Evolutionary conservation across 2,113 vertebrate genomes (phyloP), one percentile per base, ranked within the genome.

Genomic region (Panthera tigris): DNA sequence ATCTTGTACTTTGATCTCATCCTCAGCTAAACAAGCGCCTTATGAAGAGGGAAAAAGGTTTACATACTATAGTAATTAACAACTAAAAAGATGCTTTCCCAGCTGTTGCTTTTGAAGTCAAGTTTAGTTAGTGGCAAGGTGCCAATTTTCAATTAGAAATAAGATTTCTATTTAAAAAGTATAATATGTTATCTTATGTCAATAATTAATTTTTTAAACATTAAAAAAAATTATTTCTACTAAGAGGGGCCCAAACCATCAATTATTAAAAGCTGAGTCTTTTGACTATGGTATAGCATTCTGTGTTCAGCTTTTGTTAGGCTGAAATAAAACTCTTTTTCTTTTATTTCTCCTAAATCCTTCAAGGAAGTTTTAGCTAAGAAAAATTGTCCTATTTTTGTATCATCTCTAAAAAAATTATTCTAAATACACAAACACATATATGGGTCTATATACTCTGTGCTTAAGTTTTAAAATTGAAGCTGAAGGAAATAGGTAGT

Each of bases 101-200:
- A 99, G 98, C 98, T 99, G 98, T 98, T 98, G 98, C 98, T 98
- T 98, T 98, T 98, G 98, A 99, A 98, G 98, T 98, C 96, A 48
- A 97, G 96, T 98, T 98, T 98, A 97, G 97, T 97, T 97, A 93
- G 89, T 98, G 98, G 98, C 98, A 97, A 97, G 96, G 89, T 98
- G 98, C 98, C 98, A 98, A 97, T 97, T 98, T 98, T 98, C 98
- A 98, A 98, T 99, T 98, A 99, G 97, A 98, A 98, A 97, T 95
- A 91, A 98, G 97, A 98, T 97, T 99, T 98, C 98, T 98, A 98
- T 98, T 99, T 98, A 97, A 94, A 95, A 94, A 93, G 85, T 98
- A 98, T 98, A 95, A 92, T 98, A 92, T 96, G 94, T 95, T 98
- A 96, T 97, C 96, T 98, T 98, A 92, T 98, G 98, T 98, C 98